These are phyloP conservation scores for Eulithis prunata DNA, from an alignment of 2,888 invertebrate genomes.

Conservation along the genomic window DNA sequence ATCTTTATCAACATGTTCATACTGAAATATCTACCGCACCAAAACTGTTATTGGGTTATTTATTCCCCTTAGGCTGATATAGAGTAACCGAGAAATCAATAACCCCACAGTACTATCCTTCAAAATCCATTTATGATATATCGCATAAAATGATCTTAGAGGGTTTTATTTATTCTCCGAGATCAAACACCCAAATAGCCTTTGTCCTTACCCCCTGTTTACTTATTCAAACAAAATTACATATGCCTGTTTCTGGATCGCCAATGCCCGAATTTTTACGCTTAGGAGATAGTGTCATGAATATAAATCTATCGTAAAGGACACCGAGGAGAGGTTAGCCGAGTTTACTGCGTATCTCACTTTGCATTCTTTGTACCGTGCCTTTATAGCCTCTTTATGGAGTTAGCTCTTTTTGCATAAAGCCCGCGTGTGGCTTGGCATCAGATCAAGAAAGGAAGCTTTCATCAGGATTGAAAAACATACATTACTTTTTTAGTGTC, in stretches of 20 bases:
- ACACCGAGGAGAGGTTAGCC: slow-evolving; percentile 75
- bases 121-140: slow-evolving; percentile 79
- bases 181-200: slow-evolving; percentile 83
- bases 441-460: slow-evolving; percentile 32
- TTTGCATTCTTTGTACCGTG: slow-evolving; percentile 81
- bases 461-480: slow-evolving; percentile 33
- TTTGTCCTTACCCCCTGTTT: slow-evolving; percentile 81
- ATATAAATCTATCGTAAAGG: slow-evolving; percentile 84
- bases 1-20: too few relatives aligned
- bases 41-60: too few relatives aligned
- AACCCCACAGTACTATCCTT: slow-evolving; percentile 70
- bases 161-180: slow-evolving; percentile 76
- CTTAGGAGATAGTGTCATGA: slow-evolving; percentile 82
- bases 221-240: slow-evolving; percentile 85
- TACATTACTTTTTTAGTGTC: slow-evolving; percentile 19
- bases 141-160: slow-evolving; percentile 70
- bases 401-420: slow-evolving; percentile 80
- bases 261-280: slow-evolving; percentile 84
- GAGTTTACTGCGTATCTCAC: slow-evolving; percentile 78
- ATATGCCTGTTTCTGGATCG: slow-evolving; percentile 82
- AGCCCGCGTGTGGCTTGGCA: slow-evolving; percentile 51
- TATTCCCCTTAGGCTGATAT: too few relatives aligned
- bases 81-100: slow-evolving; percentile 60
- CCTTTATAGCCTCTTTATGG: slow-evolving; percentile 80
- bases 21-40: too few relatives aligned